A percentile compares a stretch with the other conserved stretches of the same genome.
Evolutionary conservation across 2,113 vertebrate genomes (phyloP).

Genomic region (Scophthalmus maximus): DNA sequence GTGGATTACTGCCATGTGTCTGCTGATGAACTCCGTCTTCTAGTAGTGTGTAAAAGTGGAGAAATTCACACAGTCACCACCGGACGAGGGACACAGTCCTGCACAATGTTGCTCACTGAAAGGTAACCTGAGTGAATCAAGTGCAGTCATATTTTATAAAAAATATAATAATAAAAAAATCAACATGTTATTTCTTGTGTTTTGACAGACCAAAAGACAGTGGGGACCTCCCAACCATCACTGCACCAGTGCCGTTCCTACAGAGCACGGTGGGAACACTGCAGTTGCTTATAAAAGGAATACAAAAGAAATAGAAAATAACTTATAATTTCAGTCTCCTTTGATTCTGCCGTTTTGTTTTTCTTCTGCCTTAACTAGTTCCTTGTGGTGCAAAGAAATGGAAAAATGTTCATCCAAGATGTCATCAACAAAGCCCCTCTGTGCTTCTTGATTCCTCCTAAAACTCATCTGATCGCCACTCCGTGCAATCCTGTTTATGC

Average conservation of each 20-base stretch:
- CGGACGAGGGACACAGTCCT: slow-evolving; percentile 40
- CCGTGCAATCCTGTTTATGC: slow-evolving; percentile 85
- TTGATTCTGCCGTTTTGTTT: background rate
- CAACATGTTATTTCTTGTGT: background rate
- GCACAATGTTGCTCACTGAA: slow-evolving; percentile 66
- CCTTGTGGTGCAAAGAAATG: slow-evolving; percentile 82
- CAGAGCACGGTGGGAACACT: slow-evolving; percentile 61
- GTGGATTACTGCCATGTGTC: slow-evolving; percentile 58
- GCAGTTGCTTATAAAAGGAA: background rate
- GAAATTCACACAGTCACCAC: slow-evolving; percentile 80
- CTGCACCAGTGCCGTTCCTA: slow-evolving; percentile 58
- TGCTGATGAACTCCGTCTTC: slow-evolving; percentile 69
- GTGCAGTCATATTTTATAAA: background rate
- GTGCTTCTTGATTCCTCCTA: slow-evolving; percentile 80
- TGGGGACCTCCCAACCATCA: slow-evolving; percentile 40
- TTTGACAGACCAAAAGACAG: slow-evolving; percentile 57
- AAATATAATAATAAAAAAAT: background rate
- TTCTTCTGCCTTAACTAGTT: slow-evolving; percentile 72
- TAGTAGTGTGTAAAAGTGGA: slow-evolving; percentile 83
- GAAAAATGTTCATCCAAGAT: slow-evolving; percentile 83
- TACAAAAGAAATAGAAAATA: background rate
- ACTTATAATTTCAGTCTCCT: background rate
- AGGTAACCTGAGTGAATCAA: slow-evolving; percentile 75
- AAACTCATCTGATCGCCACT: slow-evolving; percentile 49
- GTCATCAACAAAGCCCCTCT: slow-evolving; percentile 66